Base-by-base conservation (phyloP, 2,888 invertebrate genomes). In the Disparrhopalites patrizii region DNA sequence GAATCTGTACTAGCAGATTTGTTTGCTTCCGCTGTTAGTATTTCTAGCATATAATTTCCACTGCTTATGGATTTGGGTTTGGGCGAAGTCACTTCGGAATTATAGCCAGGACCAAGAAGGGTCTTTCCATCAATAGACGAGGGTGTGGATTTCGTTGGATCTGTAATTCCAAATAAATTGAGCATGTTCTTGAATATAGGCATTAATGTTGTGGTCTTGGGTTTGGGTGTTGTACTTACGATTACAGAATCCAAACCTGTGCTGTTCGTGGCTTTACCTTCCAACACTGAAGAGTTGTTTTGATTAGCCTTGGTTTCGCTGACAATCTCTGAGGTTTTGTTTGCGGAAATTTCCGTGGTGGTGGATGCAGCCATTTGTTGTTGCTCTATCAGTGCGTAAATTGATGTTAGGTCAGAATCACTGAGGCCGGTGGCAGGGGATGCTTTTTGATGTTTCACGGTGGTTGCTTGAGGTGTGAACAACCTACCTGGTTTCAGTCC, bases 351-450 rank as follows among this genome's bases (percentile, higher is more conserved):
- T 25, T 36, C 8, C 1, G 60, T 30, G 18, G 15, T 40, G 27
- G 43, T 20, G 4, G 18, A 5, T 18, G 30, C 15, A 15, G 3
- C 20, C n/a, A 33, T 30, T n/a, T 28, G 18, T 52, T 66, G 66
- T 15, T 61, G 40, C n/a, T 70, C 71, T 38, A 73, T 58, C 10
- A 73, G 30, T 33, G 61, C 61, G 33, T 68, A 73, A 60, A 73
- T 73, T 5, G 66, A 64, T 61, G 69, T 67, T 20, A 73, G 56
- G 60, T 73, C 73, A 0, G 65, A 56, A 54, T 73, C 71, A 18
- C 66, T 65, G 2, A 73, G 38, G 1, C 69, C 69, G 3, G 55
- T 60, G 1, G 7, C 30, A 8, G 50, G 47, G 1, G 47, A 50
- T 31, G 38, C 50, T 57, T 28, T 13, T 36, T 65, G 64, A n/a